Percentiles rank a stretch among this genome's conserved stretches.
Conservation (phyloP, 2,113 vertebrate genomes). For the Amblyopsis rosae region DNA sequence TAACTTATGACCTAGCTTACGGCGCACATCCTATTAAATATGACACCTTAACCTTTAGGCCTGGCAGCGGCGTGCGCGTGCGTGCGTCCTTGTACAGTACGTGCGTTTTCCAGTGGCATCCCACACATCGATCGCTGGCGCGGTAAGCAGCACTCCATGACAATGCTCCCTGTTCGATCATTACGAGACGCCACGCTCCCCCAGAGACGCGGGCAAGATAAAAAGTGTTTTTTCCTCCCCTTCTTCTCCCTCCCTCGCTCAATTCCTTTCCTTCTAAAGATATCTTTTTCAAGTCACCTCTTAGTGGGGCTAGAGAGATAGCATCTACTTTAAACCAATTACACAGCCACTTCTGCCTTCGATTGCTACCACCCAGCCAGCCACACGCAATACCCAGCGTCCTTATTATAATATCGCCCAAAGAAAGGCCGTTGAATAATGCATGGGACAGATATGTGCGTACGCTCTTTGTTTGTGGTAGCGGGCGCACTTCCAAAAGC, state of each 20-base stretch:
- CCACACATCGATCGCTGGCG: conserved; percentile 66
- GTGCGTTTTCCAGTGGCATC: conserved; percentile 66
- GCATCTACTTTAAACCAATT: conserved; percentile 82
- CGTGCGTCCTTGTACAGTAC: conserved; percentile 21
- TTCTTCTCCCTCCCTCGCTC: conserved; percentile 15
- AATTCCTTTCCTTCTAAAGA: conserved; percentile 50
- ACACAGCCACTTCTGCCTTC: conserved; percentile 68
- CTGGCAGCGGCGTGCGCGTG: conserved; percentile 26
- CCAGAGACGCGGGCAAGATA: conserved; percentile 60
- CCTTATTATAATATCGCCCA: conserved; percentile 78
- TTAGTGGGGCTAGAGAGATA: conserved; percentile 68
- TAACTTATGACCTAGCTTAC: conserved; percentile 67
- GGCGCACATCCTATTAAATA: conserved; percentile 69
- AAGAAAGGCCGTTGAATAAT: conserved; percentile 79
- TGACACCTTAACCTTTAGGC: conserved; percentile 75
- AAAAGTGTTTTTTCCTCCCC: conserved; percentile 47
- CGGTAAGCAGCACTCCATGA: conserved; percentile 72
- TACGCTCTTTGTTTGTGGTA: conserved; percentile 59
- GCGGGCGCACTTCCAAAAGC: conserved; percentile 68
- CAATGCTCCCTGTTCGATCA: conserved; percentile 72
- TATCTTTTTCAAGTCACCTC: conserved; percentile 69
- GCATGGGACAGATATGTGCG: conserved; percentile 73
- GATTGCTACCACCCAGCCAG: conserved; percentile 40
- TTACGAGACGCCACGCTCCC: conserved; percentile 61
- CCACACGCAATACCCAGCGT: conserved; percentile 52